phyloP scores from a whole-genome alignment of 2,797 vertebrate genomes.

The Cryptoblepharus egeriae region DNA sequence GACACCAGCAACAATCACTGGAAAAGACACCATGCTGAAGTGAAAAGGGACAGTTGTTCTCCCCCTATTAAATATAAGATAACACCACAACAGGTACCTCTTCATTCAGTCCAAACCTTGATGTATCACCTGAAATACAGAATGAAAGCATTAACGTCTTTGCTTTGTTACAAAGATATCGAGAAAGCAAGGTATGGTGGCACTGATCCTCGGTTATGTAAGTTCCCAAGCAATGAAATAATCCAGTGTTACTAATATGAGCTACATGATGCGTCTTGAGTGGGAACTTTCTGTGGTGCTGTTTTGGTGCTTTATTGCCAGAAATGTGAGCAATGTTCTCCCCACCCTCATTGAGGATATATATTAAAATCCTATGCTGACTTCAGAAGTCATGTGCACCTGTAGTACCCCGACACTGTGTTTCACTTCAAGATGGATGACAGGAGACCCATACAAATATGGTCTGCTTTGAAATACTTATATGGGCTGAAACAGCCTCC shows the following conservation, averaged over 20 bases:
- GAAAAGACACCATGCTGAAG: too few species aligned
- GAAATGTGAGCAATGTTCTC: background rate
- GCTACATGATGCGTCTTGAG: background rate
- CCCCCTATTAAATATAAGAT: too few species aligned
- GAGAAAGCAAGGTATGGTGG: slow-evolving; percentile 1
- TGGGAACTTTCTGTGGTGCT: background rate
- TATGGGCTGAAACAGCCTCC: background rate
- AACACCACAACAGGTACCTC: too few species aligned
- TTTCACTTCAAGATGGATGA: background rate
- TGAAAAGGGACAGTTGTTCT: too few species aligned
- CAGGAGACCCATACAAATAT: background rate
- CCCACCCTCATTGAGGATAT: background rate
- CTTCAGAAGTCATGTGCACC: background rate
- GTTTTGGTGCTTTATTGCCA: background rate
- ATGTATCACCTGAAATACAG: background rate
- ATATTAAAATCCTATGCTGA: background rate
- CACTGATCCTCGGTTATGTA: background rate
- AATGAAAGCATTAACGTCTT: background rate
- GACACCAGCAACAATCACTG: too few species aligned
- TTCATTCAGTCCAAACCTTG: slow-evolving; percentile 1
- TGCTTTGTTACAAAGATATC: slow-evolving; percentile 13
- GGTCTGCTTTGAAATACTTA: background rate
- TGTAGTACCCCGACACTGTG: background rate
- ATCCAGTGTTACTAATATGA: background rate
- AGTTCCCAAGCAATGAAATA: background rate